Conservation (phyloP, 2,888 invertebrate species). For the Caradrina clavipalpis region DNA sequence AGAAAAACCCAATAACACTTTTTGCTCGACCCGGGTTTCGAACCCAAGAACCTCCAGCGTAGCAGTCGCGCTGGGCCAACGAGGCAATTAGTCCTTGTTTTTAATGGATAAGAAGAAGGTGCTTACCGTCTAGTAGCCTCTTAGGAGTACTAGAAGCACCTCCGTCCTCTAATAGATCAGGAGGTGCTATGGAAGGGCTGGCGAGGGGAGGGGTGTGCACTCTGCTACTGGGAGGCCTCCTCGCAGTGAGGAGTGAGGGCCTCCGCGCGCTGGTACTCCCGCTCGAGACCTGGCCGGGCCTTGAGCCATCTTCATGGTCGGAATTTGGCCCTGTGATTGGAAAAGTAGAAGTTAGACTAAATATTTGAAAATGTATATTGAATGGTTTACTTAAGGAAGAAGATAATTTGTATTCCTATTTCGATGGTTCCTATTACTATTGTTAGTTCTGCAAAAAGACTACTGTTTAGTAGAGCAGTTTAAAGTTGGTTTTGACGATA, state of each 20-base stretch:
- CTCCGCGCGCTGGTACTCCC: slow-evolving; percentile 90
- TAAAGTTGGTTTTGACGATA: too few relatives aligned
- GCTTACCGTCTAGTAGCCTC: slow-evolving; percentile 91
- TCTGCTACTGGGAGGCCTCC: slow-evolving; percentile 89
- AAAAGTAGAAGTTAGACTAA: neutral
- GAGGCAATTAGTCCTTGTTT: too few relatives aligned
- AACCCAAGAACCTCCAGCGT: too few relatives aligned
- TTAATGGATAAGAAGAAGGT: neutral
- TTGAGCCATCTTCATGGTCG: slow-evolving; percentile 94
- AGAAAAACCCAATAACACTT: too few relatives aligned
- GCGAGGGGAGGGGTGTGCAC: slow-evolving; percentile 94
- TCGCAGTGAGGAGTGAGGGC: slow-evolving; percentile 86
- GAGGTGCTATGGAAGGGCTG: slow-evolving; percentile 92
- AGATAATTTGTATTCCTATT: too few relatives aligned
- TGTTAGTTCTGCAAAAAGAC: too few relatives aligned
- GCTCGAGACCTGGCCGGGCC: slow-evolving; percentile 94
- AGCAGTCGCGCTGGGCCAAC: too few relatives aligned
- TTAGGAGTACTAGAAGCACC: slow-evolving; percentile 96
- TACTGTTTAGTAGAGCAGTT: too few relatives aligned
- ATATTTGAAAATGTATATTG: too few relatives aligned
- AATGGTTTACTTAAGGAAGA: too few relatives aligned
- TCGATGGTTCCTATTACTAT: too few relatives aligned
- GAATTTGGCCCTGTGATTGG: slow-evolving; percentile 91
- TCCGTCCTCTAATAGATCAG: slow-evolving; percentile 93
- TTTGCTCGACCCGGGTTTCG: too few relatives aligned